Percentiles rank a stretch among this genome's conserved stretches.
Conservation (phyloP, 2,113 vertebrate species). For the Cyprinodon brontotheroides region DNA sequence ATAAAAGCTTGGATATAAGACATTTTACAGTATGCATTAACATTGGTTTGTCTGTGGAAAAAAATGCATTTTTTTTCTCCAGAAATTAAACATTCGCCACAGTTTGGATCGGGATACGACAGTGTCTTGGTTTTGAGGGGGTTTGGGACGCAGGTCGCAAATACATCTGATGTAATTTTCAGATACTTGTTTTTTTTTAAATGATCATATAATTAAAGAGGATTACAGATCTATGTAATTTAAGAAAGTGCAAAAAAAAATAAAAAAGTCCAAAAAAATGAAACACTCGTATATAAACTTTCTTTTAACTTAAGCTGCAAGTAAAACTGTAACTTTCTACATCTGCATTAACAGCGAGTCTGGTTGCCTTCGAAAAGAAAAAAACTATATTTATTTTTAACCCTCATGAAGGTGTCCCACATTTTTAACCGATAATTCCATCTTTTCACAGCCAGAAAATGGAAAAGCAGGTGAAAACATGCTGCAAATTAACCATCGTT, state of each 20-base stretch:
- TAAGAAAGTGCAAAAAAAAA: constrained; percentile 67
- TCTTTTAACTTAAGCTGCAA: constrained; percentile 43
- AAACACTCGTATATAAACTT: constrained; percentile 13
- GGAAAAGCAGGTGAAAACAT: constrained; percentile 12
- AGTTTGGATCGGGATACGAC: constrained; percentile 44
- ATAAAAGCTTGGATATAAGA: constrained; percentile 71
- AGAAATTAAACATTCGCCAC: constrained; percentile 52
- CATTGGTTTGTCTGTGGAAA: constrained; percentile 43
- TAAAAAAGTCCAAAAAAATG: constrained; percentile 24
- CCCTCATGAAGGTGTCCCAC: neutral
- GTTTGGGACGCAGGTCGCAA: constrained; percentile 17
- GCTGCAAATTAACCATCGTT: constrained; percentile 4
- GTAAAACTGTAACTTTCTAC: neutral
- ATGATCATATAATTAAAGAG: constrained; percentile 71
- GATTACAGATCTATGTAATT: constrained; percentile 63
- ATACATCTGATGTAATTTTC: constrained; percentile 43
- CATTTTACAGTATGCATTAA: constrained; percentile 56
- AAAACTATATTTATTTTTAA: neutral
- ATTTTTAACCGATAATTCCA: neutral
- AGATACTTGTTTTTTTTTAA: constrained; percentile 59
- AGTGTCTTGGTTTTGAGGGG: constrained; percentile 29
- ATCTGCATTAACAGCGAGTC: neutral
- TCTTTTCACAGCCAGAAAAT: neutral
- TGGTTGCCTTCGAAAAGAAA: neutral
- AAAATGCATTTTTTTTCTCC: constrained; percentile 24